Conservation (phyloP, 2,888 invertebrate genomes). For the Drosophila mulleri region DNA sequence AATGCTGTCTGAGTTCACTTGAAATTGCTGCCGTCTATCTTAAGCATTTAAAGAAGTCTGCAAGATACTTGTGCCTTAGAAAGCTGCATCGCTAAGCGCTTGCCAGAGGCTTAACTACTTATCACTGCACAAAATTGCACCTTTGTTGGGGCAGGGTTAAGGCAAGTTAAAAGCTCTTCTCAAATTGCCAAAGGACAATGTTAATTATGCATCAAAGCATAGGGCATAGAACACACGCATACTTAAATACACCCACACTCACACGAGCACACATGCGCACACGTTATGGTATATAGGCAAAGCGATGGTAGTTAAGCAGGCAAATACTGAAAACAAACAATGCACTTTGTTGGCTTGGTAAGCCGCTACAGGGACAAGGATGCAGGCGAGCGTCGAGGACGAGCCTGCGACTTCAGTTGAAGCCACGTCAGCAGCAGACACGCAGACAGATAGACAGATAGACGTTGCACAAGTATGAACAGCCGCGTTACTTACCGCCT, state of each 20-base stretch:
- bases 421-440: constrained; percentile 56
- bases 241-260: constrained; percentile 6
- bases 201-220: constrained; percentile 79
- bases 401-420: constrained; percentile 40
- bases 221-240: constrained; percentile 35
- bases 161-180: constrained; percentile 63
- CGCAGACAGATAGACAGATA: constrained; percentile 47
- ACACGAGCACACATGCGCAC: constrained; percentile 1
- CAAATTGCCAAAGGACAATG: constrained; percentile 78
- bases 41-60: constrained; percentile 6
- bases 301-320: constrained; percentile 69
- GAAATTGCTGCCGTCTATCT: neutral
- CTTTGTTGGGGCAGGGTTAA: constrained; percentile 53
- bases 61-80: constrained; percentile 4
- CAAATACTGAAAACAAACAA: constrained; percentile 78
- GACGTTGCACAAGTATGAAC: constrained; percentile 44
- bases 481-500: constrained; percentile 87
- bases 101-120: constrained; percentile 48
- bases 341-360: constrained; percentile 79
- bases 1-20: neutral
- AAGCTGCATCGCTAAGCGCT: constrained; percentile 21
- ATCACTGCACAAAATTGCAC: constrained; percentile 45
- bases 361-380: constrained; percentile 70
- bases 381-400: constrained; percentile 52
- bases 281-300: constrained; percentile 7